A percentile compares a stretch with the other conserved stretches of the same genome.
Evolutionary conservation across 2,888 invertebrate genomes (phyloP).

Genomic region (Drosophila mettleri): DNA sequence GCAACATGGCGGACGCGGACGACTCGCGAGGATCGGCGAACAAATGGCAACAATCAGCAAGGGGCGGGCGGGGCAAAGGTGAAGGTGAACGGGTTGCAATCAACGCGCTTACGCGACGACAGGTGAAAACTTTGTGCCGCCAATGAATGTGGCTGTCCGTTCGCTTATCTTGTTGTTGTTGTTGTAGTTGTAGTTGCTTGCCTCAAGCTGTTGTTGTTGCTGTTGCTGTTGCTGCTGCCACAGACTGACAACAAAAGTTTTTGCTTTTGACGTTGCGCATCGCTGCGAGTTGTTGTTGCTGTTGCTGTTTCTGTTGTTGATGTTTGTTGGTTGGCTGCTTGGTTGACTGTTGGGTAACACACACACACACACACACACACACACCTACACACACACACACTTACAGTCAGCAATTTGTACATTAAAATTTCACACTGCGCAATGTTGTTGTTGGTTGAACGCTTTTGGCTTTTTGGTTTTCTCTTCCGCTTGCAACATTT

Average conservation of each 20-base stretch:
- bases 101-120: conserved; percentile 70
- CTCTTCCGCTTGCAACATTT: conserved; percentile 34
- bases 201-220: conserved; percentile 12
- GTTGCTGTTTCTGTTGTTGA: conserved; percentile 45
- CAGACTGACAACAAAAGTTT: conserved; percentile 70
- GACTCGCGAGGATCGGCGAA: conserved; percentile 52
- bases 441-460: conserved; percentile 53
- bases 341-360: conserved; percentile 51
- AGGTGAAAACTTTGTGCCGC: conserved; percentile 72
- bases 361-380: conserved; percentile 33
- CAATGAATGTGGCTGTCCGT: conserved; percentile 62
- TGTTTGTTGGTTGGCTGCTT: conserved; percentile 69
- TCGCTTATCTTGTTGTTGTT: conserved; percentile 20
- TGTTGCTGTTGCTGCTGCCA: conserved; percentile 50
- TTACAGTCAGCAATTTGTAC: conserved; percentile 57
- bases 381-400: conserved; percentile 28
- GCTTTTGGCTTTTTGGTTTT: conserved; percentile 68
- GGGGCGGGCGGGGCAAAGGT: not conserved
- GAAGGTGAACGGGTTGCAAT: conserved; percentile 64
- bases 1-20: conserved; percentile 52
- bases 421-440: conserved; percentile 72
- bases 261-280: conserved; percentile 44
- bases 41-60: conserved; percentile 73
- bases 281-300: conserved; percentile 35
- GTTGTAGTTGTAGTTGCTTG: conserved; percentile 19